Evolutionary conservation across 2,888 invertebrate genomes (phyloP).

Genomic region (Cremastobaeus sp.): DNA sequence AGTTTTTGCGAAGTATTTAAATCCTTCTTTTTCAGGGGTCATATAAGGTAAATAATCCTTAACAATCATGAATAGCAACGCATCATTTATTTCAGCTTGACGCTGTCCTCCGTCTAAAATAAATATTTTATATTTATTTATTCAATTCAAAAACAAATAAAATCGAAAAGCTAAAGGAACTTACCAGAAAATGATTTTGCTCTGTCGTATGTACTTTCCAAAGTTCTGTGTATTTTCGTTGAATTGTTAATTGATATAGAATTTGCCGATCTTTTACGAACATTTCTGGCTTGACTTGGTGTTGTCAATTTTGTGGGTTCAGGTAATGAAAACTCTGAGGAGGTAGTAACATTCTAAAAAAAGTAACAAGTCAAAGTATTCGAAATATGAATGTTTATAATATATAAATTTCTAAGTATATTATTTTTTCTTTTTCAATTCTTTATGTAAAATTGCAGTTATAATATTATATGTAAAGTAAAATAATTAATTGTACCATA

Average conservation of each 20-base stretch:
- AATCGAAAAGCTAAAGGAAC: conserved; percentile 1
- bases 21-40: conserved; percentile 27
- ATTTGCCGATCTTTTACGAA: conserved; percentile 6
- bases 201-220: conserved; percentile 20
- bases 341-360: conserved; percentile 9
- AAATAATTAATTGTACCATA: conserved; percentile 5
- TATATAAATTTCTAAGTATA: conserved; percentile 1
- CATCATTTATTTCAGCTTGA: conserved; percentile 28
- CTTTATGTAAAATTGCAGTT: conserved; percentile 1
- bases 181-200: conserved; percentile 17
- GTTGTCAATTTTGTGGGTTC: conserved; percentile 8
- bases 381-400: conserved; percentile 1
- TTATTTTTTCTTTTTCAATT: not conserved
- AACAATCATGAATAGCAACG: conserved; percentile 26
- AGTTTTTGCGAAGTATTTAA: conserved; percentile 14
- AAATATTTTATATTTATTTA: conserved; percentile 9
- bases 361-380: not conserved
- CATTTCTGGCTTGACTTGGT: conserved; percentile 12
- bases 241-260: conserved; percentile 7
- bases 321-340: conserved; percentile 6
- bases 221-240: conserved; percentile 7
- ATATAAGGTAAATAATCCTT: conserved; percentile 12
- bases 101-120: conserved; percentile 32
- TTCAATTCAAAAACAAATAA: conserved; percentile 10
- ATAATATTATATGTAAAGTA: conserved; percentile 7